Evolutionary conservation across 2,797 vertebrate species (phyloP).

Genomic region (Peromyscus melanophrys): DNA sequence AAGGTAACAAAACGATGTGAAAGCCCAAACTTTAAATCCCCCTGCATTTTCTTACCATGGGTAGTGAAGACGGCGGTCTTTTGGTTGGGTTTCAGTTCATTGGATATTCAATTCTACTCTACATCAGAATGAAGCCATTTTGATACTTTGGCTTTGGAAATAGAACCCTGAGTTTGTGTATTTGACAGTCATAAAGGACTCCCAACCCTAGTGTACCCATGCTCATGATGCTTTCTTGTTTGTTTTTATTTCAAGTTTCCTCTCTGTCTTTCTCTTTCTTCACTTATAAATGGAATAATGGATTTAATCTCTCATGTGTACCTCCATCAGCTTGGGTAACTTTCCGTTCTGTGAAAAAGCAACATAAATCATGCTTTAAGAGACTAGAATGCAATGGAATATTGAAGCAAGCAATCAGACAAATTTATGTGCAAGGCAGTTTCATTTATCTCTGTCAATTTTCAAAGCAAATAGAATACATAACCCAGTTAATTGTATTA

Average conservation of each 20-base stretch:
- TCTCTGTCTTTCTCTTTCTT: slow-evolving; percentile 31
- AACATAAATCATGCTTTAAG: slow-evolving; percentile 51
- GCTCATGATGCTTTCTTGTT: not conserved
- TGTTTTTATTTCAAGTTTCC: not conserved
- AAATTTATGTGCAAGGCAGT: slow-evolving; percentile 74
- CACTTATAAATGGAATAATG: not conserved
- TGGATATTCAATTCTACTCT: not conserved
- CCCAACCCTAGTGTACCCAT: not conserved
- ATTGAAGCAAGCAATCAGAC: slow-evolving; percentile 62
- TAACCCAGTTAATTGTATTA: slow-evolving; percentile 68
- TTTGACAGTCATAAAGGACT: not conserved
- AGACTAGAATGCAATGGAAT: slow-evolving; percentile 23
- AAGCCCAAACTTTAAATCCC: not conserved
- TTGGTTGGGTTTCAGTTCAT: not conserved
- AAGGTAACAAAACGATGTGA: not conserved
- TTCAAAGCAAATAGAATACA: slow-evolving; percentile 77
- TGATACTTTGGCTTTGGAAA: not conserved
- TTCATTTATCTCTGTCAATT: slow-evolving; percentile 75
- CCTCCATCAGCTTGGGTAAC: slow-evolving; percentile 52
- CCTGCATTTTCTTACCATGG: not conserved
- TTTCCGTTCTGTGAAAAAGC: slow-evolving; percentile 63
- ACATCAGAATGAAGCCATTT: slow-evolving; percentile 1
- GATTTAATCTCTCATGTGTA: slow-evolving; percentile 16
- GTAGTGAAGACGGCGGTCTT: not conserved
- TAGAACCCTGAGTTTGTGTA: not conserved